Evolutionary conservation across 2,113 vertebrate genomes (phyloP).

Genomic region (Hippocampus zosterae): DNA sequence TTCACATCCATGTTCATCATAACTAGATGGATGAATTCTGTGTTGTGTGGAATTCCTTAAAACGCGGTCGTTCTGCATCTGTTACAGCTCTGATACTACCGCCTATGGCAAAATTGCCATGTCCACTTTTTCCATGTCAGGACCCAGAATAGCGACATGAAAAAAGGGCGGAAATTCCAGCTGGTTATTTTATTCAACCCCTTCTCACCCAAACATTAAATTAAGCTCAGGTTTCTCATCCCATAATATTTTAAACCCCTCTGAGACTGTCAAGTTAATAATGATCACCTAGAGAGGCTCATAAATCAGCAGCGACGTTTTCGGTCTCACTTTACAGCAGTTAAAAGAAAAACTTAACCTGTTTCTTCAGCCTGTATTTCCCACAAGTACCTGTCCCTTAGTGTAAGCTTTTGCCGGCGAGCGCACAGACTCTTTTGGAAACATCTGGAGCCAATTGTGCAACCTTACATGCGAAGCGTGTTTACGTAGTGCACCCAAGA

Average conservation of each 20-base stretch:
- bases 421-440: conserved; percentile 7
- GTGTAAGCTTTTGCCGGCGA: neutral
- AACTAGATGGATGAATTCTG: neutral
- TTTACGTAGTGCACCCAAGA: conserved; percentile 22
- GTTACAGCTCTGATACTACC: neutral
- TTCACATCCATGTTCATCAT: neutral
- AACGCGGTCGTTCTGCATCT: neutral
- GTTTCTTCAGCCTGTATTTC: conserved; percentile 33
- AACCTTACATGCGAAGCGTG: conserved; percentile 10
- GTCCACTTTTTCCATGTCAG: neutral
- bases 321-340: conserved; percentile 5
- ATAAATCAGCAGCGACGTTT: conserved; percentile 19
- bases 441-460: conserved; percentile 57
- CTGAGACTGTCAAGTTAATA: conserved; percentile 1
- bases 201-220: neutral
- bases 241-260: neutral
- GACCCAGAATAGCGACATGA: neutral
- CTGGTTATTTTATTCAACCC: neutral
- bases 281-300: conserved; percentile 5
- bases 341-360: conserved; percentile 3
- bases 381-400: conserved; percentile 29
- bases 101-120: neutral
- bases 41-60: neutral
- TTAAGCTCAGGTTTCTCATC: conserved; percentile 15
- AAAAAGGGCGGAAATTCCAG: neutral